A percentile compares a stretch with the other conserved stretches of the same genome.
phyloP scores from a whole-genome alignment of 2,888 invertebrate genomes.

The Zele albiditarsus region DNA sequence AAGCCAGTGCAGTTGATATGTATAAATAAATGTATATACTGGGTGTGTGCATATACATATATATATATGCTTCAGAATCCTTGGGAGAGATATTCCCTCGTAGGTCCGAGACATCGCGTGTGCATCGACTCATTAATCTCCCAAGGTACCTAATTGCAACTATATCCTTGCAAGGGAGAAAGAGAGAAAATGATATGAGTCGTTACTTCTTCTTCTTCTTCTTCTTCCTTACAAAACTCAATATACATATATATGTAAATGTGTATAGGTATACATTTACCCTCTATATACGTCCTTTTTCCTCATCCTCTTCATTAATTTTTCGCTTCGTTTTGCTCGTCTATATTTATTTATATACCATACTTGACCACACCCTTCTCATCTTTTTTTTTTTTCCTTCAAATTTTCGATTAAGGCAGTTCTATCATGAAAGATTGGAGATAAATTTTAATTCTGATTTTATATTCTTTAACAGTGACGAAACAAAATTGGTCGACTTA shows the following conservation, averaged over 20 bases:
- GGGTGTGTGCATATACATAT: not conserved
- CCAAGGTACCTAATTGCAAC: conserved; percentile 64
- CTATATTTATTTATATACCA: conserved; percentile 32
- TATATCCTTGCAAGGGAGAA: conserved; percentile 57
- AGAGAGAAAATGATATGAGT: conserved; percentile 60
- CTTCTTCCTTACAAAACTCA: not conserved
- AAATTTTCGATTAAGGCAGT: not conserved
- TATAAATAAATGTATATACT: conserved; percentile 2
- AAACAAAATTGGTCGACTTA: not conserved
- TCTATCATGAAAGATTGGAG: too few relatives aligned
- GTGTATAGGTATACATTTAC: conserved; percentile 17
- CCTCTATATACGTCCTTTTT: conserved; percentile 9
- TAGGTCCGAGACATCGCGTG: conserved; percentile 58
- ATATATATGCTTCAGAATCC: not conserved
- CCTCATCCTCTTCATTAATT: conserved; percentile 37
- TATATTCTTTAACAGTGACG: not conserved
- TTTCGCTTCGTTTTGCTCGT: conserved; percentile 44
- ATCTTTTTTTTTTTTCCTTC: not conserved
- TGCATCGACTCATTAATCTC: conserved; percentile 70
- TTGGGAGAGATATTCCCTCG: conserved; percentile 43
- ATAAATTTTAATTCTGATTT: too few relatives aligned
- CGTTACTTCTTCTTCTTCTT: conserved; percentile 54
- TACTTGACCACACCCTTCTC: conserved; percentile 19
- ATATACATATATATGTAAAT: conserved; percentile 4
- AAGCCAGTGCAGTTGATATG: not conserved